These are phyloP conservation scores for Sparus aurata DNA, from an alignment of 2,797 vertebrate genomes.

Conservation along the genomic window DNA sequence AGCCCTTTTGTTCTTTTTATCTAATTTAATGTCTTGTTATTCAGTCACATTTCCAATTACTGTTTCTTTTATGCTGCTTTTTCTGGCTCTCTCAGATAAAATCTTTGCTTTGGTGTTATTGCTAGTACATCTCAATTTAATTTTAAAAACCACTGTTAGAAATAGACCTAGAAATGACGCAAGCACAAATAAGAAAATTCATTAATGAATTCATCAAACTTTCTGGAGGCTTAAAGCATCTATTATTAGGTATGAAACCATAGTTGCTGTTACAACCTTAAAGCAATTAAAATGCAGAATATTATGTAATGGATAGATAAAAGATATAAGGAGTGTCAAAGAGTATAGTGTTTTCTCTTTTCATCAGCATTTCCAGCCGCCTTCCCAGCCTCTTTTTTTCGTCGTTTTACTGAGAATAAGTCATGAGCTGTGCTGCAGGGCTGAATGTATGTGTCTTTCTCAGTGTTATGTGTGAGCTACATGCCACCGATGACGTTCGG, in stretches of 20 bases:
- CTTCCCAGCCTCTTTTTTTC: slow-evolving; percentile 11
- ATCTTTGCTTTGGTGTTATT: not conserved
- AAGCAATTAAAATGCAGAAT: slow-evolving; percentile 14
- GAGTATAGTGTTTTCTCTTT: slow-evolving; percentile 28
- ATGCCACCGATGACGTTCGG: slow-evolving; percentile 40
- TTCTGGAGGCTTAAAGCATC: not conserved
- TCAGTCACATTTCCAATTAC: not conserved
- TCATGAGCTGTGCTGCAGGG: slow-evolving; percentile 70
- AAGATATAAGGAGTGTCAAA: slow-evolving; percentile 13
- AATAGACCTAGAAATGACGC: no score
- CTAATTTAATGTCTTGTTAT: slow-evolving; percentile 18
- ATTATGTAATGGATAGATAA: slow-evolving; percentile 32
- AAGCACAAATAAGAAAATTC: no score
- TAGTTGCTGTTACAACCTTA: slow-evolving; percentile 21
- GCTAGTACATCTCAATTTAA: not conserved
- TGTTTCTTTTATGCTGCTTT: slow-evolving; percentile 10
- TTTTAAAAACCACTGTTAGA: not conserved
- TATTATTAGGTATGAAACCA: slow-evolving; percentile 2
- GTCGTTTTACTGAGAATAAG: slow-evolving; percentile 72
- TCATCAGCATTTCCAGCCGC: slow-evolving; percentile 31
- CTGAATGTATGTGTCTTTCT: slow-evolving; percentile 6
- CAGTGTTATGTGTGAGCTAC: slow-evolving; percentile 9
- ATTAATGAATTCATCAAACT: not conserved
- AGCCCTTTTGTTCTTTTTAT: slow-evolving; percentile 24
- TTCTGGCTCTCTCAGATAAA: not conserved